Evolutionary conservation across 37 sponge, comb jelly and placozoan species (phyloP).

Genomic region (Geodia barretti): DNA sequence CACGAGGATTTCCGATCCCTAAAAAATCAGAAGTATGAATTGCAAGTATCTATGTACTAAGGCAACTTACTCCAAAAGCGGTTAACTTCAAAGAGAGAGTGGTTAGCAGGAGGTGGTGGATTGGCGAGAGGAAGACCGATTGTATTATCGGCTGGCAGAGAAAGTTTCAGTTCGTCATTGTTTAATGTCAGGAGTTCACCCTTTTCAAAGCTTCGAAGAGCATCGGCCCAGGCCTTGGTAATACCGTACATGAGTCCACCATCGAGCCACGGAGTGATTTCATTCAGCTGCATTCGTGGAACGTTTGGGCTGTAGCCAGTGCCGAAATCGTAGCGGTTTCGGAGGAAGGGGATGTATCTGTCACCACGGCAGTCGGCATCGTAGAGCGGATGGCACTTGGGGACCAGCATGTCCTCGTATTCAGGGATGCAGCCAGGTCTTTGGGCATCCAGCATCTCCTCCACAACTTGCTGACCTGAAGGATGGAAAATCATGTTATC

Average conservation of each 20-base stretch:
- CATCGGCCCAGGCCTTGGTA: constrained; percentile 95
- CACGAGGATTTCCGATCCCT: constrained; percentile 96
- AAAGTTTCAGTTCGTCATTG: neutral
- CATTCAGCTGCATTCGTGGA: constrained; percentile 94
- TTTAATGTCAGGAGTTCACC: constrained; percentile 62
- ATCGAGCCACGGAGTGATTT: constrained; percentile 96
- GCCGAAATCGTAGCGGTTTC: constrained; percentile 76
- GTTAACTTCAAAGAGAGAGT: constrained; percentile 71
- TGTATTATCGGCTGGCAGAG: constrained; percentile 23
- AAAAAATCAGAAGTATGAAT: neutral
- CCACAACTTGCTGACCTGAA: constrained; percentile 94
- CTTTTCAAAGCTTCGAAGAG: constrained; percentile 46
- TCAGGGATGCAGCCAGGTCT: constrained; percentile 91
- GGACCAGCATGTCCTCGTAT: constrained; percentile 85
- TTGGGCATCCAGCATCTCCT: constrained; percentile 92
- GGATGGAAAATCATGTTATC: neutral
- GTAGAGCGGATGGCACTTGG: constrained; percentile 80
- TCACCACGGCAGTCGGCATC: constrained; percentile 78
- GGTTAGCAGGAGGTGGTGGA: constrained; percentile 85
- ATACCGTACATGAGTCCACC: constrained; percentile 92
- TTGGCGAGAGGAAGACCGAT: constrained; percentile 90
- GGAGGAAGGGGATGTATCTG: constrained; percentile 77
- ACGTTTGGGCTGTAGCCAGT: constrained; percentile 88
- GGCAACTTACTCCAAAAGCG: constrained; percentile 89
- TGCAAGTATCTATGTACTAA: constrained; percentile 1